Percentiles rank a stretch among this genome's conserved stretches.
These are phyloP conservation scores for Catharus bicknelli DNA, from an alignment of 2,113 vertebrate genomes.

Conservation along the genomic window DNA sequence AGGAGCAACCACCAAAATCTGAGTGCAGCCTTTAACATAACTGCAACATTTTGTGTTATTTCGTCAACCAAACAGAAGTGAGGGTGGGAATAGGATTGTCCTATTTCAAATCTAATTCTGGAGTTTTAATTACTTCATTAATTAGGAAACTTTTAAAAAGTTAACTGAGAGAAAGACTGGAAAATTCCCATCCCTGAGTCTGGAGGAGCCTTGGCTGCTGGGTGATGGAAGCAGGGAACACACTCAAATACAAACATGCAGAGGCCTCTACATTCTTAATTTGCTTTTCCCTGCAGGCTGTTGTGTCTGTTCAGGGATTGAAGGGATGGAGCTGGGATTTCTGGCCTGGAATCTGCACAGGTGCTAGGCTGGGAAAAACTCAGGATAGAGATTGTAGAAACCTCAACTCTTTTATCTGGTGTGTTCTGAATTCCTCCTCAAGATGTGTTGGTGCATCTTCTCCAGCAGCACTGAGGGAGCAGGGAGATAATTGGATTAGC, in stretches of 20 bases:
- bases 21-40: neutral
- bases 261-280: accelerated
- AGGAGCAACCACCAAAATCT: neutral
- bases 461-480: neutral
- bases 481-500: neutral
- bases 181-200: neutral
- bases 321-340: neutral
- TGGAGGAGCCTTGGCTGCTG: neutral
- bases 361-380: neutral
- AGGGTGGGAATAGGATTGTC: neutral
- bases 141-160: neutral
- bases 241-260: neutral
- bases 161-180: neutral
- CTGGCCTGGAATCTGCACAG: neutral
- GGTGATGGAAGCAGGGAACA: neutral
- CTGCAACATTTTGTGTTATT: neutral
- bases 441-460: neutral
- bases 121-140: neutral
- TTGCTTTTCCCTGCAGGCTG: neutral
- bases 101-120: neutral
- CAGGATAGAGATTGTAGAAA: no score
- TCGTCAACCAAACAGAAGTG: neutral
- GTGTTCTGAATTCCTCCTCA: neutral
- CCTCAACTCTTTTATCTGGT: neutral
- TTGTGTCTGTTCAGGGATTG: neutral